These are phyloP conservation scores for Pachypanchax playfairii DNA, from an alignment of 2,113 vertebrate genomes.

Conservation along the genomic window DNA sequence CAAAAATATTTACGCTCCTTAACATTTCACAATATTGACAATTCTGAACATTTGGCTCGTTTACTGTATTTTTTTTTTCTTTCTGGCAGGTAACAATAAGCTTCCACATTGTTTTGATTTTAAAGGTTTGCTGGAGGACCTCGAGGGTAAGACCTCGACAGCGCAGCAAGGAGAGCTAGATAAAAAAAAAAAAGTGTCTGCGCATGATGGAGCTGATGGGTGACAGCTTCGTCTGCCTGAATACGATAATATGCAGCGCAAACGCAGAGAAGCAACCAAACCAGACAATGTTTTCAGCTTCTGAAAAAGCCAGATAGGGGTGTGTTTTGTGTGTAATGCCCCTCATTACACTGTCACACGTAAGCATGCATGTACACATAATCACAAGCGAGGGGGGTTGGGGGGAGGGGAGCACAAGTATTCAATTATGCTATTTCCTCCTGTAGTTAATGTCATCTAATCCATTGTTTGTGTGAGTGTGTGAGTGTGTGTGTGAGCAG, in stretches of 20 bases:
- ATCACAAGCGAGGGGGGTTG: slow-evolving; percentile 23
- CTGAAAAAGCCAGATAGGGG: slow-evolving; percentile 71
- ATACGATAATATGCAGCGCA: slow-evolving; percentile 15
- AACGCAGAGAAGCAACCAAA: slow-evolving; percentile 2
- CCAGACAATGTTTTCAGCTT: slow-evolving; percentile 50
- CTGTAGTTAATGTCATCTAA: slow-evolving; percentile 68
- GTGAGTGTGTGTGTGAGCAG: slow-evolving; percentile 20
- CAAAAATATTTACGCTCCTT: background rate
- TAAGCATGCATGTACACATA: background rate
- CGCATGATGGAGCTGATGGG: slow-evolving; percentile 74
- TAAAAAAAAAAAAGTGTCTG: slow-evolving; percentile 62
- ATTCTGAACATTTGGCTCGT: slow-evolving; percentile 22
- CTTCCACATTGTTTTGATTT: slow-evolving; percentile 49
- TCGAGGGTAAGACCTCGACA: slow-evolving; percentile 37
- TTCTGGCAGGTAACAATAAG: slow-evolving; percentile 46
- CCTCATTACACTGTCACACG: slow-evolving; percentile 66
- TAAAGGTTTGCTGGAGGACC: slow-evolving; percentile 40
- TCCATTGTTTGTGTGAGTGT: slow-evolving; percentile 36
- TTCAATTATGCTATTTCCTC: slow-evolving; percentile 69
- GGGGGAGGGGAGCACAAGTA: slow-evolving; percentile 40
- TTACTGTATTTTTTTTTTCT: slow-evolving; percentile 7
- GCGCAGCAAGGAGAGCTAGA: slow-evolving; percentile 7
- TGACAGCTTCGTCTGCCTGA: slow-evolving; percentile 67
- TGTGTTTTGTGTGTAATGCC: slow-evolving; percentile 64
- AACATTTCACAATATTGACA: slow-evolving; percentile 45